Conservation (phyloP, 2,888 invertebrate species). For the Palloptera scutellata region DNA sequence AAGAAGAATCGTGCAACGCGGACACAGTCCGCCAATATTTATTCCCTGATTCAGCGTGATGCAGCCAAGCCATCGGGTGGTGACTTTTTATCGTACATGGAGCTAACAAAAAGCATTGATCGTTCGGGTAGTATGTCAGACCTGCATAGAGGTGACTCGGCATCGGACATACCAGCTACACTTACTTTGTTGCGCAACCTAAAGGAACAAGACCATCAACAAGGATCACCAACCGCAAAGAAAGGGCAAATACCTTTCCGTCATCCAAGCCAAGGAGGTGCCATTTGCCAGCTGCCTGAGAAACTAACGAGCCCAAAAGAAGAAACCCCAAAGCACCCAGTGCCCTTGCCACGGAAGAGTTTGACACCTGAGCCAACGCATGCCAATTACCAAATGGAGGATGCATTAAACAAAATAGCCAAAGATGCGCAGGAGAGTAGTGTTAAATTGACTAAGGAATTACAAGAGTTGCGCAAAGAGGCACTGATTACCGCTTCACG, state of each 20-base stretch:
- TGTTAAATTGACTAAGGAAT: constrained; percentile 73
- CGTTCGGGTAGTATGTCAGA: constrained; percentile 72
- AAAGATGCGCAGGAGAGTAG: constrained; percentile 80
- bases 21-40: constrained; percentile 85
- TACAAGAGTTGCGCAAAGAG: constrained; percentile 68
- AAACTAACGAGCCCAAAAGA: constrained; percentile 46
- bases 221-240: constrained; percentile 24
- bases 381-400: constrained; percentile 70
- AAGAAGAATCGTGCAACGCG: constrained; percentile 83
- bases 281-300: constrained; percentile 60
- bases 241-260: constrained; percentile 51
- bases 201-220: constrained; percentile 55
- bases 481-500: constrained; percentile 54
- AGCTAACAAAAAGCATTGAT: constrained; percentile 67
- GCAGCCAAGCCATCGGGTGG: constrained; percentile 64
- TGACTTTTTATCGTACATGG: constrained; percentile 68
- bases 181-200: constrained; percentile 56
- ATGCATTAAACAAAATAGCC: constrained; percentile 76
- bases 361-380: constrained; percentile 64
- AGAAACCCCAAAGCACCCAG: constrained; percentile 65
- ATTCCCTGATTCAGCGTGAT: constrained; percentile 76
- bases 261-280: constrained; percentile 62
- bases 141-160: constrained; percentile 55
- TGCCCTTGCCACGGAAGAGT: constrained; percentile 67
- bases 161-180: constrained; percentile 56